phyloP scores from a whole-genome alignment of 2,888 invertebrate species.

The Amblyteles armatorius region DNA sequence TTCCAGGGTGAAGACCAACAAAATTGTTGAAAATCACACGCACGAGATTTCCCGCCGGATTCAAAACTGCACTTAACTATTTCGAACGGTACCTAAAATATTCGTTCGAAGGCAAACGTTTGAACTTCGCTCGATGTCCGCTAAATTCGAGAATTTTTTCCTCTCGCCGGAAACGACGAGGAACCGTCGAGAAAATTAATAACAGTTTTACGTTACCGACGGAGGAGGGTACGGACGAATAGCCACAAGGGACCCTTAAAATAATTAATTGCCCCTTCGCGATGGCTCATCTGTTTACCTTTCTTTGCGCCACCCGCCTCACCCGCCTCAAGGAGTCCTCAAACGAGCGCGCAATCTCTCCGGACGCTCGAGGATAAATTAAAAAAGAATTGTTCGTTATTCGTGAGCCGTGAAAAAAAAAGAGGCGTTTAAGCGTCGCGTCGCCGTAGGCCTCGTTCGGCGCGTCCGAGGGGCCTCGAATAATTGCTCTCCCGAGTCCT shows the following conservation, averaged over 20 bases:
- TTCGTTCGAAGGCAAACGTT: too few species aligned
- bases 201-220: not conserved
- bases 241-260: not conserved
- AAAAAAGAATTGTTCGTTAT: not conserved
- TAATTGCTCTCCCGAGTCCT: constrained; percentile 24
- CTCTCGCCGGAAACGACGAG: too few species aligned
- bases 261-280: not conserved
- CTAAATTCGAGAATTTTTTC: too few species aligned
- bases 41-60: too few species aligned
- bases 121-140: too few species aligned
- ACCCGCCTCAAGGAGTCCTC: not conserved
- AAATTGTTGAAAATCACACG: too few species aligned
- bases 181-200: too few species aligned
- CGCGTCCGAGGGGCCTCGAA: not conserved
- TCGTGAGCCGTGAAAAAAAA: not conserved
- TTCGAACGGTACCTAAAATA: too few species aligned
- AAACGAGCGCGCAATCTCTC: not conserved
- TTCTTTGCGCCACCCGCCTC: not conserved
- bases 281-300: not conserved
- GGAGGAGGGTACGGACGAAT: not conserved
- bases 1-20: too few species aligned
- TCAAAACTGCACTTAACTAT: too few species aligned
- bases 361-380: not conserved
- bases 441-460: constrained; percentile 1
- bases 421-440: not conserved